phyloP scores from a whole-genome alignment of 2,888 invertebrate species.

The Amphipoea lucens region DNA sequence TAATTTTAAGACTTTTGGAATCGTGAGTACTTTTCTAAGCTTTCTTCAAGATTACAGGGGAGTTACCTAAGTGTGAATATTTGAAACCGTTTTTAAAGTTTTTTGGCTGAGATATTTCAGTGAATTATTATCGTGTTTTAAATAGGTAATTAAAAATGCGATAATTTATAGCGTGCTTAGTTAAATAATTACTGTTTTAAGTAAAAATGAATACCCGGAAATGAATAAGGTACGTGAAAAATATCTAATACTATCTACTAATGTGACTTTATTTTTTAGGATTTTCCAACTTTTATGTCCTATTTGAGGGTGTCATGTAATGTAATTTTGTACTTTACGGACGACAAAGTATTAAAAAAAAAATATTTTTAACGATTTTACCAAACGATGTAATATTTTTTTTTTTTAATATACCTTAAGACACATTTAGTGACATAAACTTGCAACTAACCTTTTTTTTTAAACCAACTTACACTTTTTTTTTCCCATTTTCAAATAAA shows the following conservation, averaged over 20 bases:
- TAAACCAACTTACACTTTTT: no score
- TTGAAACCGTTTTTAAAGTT: neutral
- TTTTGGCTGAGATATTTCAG: neutral
- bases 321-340: neutral
- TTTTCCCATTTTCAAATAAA: neutral
- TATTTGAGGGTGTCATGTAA: neutral
- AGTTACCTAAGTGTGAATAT: constrained; percentile 17
- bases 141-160: neutral
- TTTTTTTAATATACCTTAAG: neutral
- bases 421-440: neutral
- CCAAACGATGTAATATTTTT: no score
- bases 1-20: constrained; percentile 21
- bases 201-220: neutral
- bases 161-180: neutral
- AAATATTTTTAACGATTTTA: neutral
- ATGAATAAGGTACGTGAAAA: neutral
- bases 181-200: neutral
- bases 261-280: neutral
- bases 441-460: no score
- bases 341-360: neutral
- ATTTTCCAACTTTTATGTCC: neutral
- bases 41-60: neutral
- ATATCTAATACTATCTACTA: neutral
- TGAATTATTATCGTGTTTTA: neutral
- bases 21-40: constrained; percentile 22